Base-by-base conservation (phyloP, 2,113 vertebrate genomes). In the Scopus umbretta region DNA sequence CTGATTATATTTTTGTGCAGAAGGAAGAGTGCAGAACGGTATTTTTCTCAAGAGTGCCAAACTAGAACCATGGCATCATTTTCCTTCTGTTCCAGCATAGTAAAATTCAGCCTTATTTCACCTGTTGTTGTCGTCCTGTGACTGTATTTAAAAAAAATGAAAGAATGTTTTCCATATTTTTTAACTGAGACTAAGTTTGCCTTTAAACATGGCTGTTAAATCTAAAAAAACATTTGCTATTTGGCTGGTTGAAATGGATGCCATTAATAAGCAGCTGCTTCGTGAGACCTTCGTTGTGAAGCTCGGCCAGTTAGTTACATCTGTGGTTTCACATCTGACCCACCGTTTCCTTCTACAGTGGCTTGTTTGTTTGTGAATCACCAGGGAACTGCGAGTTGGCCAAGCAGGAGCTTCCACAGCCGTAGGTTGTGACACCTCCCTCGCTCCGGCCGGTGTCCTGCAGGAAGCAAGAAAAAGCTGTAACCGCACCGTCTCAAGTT, bases 271-370 rank as follows among this genome's bases (percentile, higher is more conserved):
- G 21, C 65, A 78, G 67, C 62, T 94, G 67, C n/a, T 83, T 83
- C 1, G 0, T 1, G 14, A 79, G 56, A 63, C 38, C 67, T 68
- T 56, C 0, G 1, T 43, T 87, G 73, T 67, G 87, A 82, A 86
- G 19, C 73, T 75, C 3, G 3, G n/a, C 63, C 5, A 0, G 72
- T 73, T 62, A 18, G 65, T 95, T 94, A 81, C 81, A 93, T 86
- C 92, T 79, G 27, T 87, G 86, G 85, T 88, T 96, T 94, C 95
- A 88, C 84, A 90, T 87, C 72, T 84, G 67, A 91, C 70, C 92
- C n/a, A 19, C 68, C 3, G 1, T 89, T 92, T 96, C 81, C 91
- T 87, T 76, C 85, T 74, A 13, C 70, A 75, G 66, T 43, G 74
- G 19, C 73, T 74, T 81, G 43, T 92, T 96, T 92, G 49, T 87